Conservation (phyloP, 1,140 invertebrate genomes). For the Drosophila virilis region DNA sequence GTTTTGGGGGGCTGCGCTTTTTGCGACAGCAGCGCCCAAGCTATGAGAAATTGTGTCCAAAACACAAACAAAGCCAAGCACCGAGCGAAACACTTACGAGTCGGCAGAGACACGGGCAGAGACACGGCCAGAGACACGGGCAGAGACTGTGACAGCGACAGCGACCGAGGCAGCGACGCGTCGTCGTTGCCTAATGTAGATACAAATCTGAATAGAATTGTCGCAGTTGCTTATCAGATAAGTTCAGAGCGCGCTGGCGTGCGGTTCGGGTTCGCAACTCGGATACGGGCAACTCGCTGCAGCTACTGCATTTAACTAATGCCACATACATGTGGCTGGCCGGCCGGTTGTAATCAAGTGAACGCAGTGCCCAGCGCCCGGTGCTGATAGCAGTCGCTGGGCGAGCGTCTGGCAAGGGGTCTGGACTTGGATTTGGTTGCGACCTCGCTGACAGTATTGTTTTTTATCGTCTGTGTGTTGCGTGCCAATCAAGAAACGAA, state of each 20-base stretch:
- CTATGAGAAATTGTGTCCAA: constrained; percentile 59
- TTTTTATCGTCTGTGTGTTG: constrained; percentile 48
- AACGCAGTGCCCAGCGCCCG: constrained; percentile 16
- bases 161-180: constrained; percentile 33
- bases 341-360: constrained; percentile 11
- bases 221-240: constrained; percentile 77
- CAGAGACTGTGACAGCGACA: background rate
- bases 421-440: constrained; percentile 21
- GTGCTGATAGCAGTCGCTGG: constrained; percentile 13
- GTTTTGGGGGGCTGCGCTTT: constrained; percentile 18
- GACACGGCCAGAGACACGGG: background rate
- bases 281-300: constrained; percentile 8
- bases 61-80: constrained; percentile 39
- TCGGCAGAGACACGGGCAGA: background rate
- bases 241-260: constrained; percentile 73
- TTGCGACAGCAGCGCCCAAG: background rate
- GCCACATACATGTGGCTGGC: constrained; percentile 2
- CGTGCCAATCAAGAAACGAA: constrained; percentile 57
- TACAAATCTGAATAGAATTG: constrained; percentile 79
- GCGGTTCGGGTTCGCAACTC: constrained; percentile 55
- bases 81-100: constrained; percentile 30
- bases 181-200: constrained; percentile 53
- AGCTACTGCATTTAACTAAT: constrained; percentile 1
- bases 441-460: constrained; percentile 53
- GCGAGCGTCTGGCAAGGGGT: constrained; percentile 9